These are phyloP conservation scores for Cynoglossus semilaevis DNA, from an alignment of 2,113 vertebrate genomes.

Conservation along the genomic window DNA sequence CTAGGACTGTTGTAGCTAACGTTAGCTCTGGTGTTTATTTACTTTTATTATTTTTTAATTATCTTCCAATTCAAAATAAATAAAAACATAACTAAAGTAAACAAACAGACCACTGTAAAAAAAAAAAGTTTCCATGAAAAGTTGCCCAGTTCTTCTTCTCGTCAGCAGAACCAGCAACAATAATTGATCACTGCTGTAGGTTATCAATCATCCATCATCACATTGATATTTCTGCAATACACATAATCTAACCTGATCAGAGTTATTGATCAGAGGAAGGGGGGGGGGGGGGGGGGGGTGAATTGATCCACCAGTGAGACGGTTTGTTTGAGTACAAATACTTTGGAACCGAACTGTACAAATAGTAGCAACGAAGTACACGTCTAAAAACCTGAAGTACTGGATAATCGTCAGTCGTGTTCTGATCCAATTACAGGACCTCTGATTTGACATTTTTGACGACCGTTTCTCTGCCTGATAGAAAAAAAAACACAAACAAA, in stretches of 20 bases:
- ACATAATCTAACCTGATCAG: constrained; percentile 68
- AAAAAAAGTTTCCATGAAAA: constrained; percentile 51
- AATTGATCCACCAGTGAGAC: too few species aligned
- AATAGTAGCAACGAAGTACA: too few species aligned
- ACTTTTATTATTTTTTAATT: too few species aligned
- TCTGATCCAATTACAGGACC: constrained; percentile 69
- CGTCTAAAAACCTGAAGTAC: too few species aligned
- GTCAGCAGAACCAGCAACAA: constrained; percentile 61
- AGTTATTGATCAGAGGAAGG: constrained; percentile 67
- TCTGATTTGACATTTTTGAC: constrained; percentile 68
- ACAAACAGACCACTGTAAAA: constrained; percentile 24
- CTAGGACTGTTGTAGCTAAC: too few species aligned
- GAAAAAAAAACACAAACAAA: too few species aligned
- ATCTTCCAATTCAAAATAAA: too few species aligned
- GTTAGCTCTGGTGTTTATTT: too few species aligned
- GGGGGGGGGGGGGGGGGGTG: too few species aligned
- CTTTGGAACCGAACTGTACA: too few species aligned
- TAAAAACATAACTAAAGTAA: neutral
- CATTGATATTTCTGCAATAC: constrained; percentile 71
- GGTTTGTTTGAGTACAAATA: too few species aligned
- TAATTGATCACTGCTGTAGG: constrained; percentile 57
- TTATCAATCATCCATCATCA: constrained; percentile 73
- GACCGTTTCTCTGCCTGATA: constrained; percentile 63
- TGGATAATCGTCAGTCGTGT: constrained; percentile 63
- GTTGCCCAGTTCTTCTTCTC: constrained; percentile 43